A percentile compares a stretch with the other conserved stretches of the same genome.
These are phyloP conservation scores for Thomomys bottae DNA, from an alignment of 2,113 vertebrate genomes.

Conservation along the genomic window DNA sequence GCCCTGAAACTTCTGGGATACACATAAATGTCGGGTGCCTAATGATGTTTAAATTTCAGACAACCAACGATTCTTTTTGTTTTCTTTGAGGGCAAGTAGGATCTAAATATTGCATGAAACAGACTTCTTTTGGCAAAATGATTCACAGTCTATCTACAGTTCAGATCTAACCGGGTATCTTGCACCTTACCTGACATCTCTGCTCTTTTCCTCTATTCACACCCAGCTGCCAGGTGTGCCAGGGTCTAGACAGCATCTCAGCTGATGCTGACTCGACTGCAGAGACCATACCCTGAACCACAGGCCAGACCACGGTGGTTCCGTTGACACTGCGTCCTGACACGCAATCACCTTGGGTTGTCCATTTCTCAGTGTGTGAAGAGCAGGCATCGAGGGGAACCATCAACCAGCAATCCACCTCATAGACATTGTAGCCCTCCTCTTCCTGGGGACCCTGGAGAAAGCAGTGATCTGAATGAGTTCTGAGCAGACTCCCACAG, in stretches of 20 bases:
- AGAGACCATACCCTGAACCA: neutral
- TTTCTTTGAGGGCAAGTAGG: neutral
- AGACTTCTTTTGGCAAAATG: neutral
- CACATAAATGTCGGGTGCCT: neutral
- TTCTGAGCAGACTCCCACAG: too few relatives aligned
- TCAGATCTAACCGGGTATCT: neutral
- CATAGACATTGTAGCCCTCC: too few relatives aligned
- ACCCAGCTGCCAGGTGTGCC: neutral
- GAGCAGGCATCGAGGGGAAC: too few relatives aligned
- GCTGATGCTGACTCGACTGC: neutral
- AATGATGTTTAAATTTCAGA: constrained; percentile 10
- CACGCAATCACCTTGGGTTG: too few relatives aligned
- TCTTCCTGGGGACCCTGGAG: too few relatives aligned
- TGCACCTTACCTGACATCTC: neutral
- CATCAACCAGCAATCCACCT: too few relatives aligned
- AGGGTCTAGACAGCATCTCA: neutral
- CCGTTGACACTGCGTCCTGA: too few relatives aligned
- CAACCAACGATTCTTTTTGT: neutral
- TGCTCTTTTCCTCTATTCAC: neutral
- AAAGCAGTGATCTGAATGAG: too few relatives aligned
- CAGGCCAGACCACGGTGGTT: too few relatives aligned
- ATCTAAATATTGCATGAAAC: neutral
- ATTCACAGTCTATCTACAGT: constrained; percentile 2
- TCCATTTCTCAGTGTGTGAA: too few relatives aligned
- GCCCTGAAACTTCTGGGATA: too few relatives aligned